Conservation (phyloP, 2,797 vertebrate species). For the Sciurus vulgaris region DNA sequence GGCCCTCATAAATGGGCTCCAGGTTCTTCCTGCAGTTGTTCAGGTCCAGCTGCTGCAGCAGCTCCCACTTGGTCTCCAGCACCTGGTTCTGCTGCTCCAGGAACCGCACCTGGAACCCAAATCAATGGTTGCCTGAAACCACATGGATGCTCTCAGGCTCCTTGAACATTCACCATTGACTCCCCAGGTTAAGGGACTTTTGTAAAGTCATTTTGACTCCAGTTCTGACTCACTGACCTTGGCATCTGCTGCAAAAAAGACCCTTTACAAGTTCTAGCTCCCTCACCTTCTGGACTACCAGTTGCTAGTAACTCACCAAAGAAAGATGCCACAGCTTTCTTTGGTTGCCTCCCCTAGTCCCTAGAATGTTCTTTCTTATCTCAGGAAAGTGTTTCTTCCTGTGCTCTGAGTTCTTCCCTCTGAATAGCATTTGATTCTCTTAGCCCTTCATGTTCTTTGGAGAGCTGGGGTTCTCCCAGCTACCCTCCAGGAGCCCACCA, state of each 20-base stretch:
- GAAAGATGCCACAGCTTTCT: neutral
- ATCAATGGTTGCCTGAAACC: neutral
- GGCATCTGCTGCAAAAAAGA: neutral
- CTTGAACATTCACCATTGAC: accelerated
- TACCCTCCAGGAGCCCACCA: neutral
- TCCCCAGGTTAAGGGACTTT: neutral
- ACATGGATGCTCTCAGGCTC: neutral
- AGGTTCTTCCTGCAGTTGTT: constrained; percentile 88
- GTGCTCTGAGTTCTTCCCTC: neutral
- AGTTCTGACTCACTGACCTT: neutral
- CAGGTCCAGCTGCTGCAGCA: constrained; percentile 86
- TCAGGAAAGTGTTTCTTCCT: neutral
- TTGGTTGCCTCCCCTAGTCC: neutral
- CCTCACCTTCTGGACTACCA: neutral
- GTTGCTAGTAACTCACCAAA: neutral
- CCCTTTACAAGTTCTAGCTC: neutral
- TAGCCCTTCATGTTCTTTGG: neutral
- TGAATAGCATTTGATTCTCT: neutral
- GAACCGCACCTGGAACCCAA: constrained; percentile 78
- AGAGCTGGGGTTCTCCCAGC: neutral
- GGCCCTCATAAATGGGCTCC: constrained; percentile 91
- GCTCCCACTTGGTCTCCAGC: constrained; percentile 84
- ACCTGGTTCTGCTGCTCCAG: constrained; percentile 85
- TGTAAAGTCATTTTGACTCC: neutral
- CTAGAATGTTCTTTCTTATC: neutral